Conservation (phyloP, 2,113 vertebrate genomes). For the Struthidea cinerea region DNA sequence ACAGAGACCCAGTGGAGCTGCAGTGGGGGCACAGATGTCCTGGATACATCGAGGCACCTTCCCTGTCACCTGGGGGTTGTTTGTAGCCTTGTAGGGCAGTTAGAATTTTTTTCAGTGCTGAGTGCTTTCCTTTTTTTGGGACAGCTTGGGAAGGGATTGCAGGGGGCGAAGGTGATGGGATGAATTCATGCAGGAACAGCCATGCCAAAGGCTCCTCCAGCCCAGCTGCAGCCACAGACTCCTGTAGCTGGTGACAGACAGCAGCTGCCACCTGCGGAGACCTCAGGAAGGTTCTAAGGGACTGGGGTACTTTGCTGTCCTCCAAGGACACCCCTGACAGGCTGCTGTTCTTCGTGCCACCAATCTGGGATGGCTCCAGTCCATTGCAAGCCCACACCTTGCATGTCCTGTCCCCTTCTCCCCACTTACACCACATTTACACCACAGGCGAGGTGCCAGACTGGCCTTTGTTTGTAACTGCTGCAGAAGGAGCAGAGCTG, state of each 20-base stretch:
- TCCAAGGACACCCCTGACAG: accelerated
- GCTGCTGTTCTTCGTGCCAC: neutral
- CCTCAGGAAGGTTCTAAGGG: neutral
- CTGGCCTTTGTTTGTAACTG: neutral
- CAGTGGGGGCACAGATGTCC: neutral
- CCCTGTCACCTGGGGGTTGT: neutral
- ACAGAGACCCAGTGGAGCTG: neutral
- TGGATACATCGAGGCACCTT: neutral
- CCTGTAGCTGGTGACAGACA: accelerated
- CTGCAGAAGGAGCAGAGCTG: neutral
- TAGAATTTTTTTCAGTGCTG: neutral
- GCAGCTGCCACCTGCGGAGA: neutral
- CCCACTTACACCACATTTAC: neutral
- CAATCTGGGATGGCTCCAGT: accelerated
- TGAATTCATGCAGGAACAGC: neutral
- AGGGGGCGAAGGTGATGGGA: neutral
- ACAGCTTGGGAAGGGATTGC: neutral
- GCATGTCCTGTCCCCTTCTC: neutral
- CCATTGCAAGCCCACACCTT: neutral
- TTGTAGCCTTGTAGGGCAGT: neutral
- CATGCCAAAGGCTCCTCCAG: neutral
- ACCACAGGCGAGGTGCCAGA: neutral
- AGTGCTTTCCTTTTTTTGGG: neutral
- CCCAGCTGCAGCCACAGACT: neutral
- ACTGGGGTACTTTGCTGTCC: neutral